Base-by-base conservation (phyloP, 2,113 vertebrate species). In the Rana temporaria region DNA sequence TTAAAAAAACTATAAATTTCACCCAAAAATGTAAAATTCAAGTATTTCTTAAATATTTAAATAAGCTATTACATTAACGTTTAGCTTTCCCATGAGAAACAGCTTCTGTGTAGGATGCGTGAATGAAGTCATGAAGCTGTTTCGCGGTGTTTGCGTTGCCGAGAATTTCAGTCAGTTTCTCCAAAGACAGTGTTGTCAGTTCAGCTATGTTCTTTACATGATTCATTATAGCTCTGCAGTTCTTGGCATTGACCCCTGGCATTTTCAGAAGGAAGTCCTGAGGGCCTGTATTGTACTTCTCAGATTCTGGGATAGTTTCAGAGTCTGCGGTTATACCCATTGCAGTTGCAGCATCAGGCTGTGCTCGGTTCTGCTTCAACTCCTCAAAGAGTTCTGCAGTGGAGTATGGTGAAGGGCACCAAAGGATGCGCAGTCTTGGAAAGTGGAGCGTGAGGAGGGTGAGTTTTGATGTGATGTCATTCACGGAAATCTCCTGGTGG, bases 401-500 rank as follows among this genome's bases (percentile, higher is more conserved):
- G 64, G 90, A 92, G 0, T 99, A 93, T 0, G 98, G 98, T 0
- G 98, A 99, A 0, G 96, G 94, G 85, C 98, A 98, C 98, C 98
- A 99, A 60, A 99, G 94, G 4, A 99, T 88, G 0, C 98, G 95
- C 3, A 99, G 90, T 0, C 95, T 92, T 0, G 98, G 97, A 88
- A 99, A 99, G 86, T 99, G 98, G 12, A 99, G 94, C 0, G 96
- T 99, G 4, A 99, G 95, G 0, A 99, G 93, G 0, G 96, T 94
- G 24, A 99, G 94, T 17, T 96, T 97, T 60, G 98, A 98, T 18
- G 94, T 96, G 12, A 98, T 4, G 48, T 98, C 98, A 0, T 82
- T 94, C 66, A 95, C 90, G 1, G 96, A 98, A 84, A 99, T 96
- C 86, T 99, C 98, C 2, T 94, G 94, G 7, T 94, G 92, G 2